Evolutionary conservation across 2,113 vertebrate species (phyloP).

Genomic region (Calidris pugnax): DNA sequence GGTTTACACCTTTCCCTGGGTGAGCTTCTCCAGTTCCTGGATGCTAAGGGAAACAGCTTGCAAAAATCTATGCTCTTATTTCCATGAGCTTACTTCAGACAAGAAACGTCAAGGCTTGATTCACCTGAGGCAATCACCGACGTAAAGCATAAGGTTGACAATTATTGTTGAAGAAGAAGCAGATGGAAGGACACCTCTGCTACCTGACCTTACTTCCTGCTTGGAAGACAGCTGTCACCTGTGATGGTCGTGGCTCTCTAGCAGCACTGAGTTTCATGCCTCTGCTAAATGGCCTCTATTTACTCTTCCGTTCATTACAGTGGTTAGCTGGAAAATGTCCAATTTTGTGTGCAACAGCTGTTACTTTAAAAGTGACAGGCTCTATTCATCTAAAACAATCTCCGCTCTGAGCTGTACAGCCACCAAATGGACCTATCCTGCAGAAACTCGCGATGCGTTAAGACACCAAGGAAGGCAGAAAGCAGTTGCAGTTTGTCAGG

Average conservation of each 20-base stretch:
- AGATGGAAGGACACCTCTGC: slow-evolving; percentile 1
- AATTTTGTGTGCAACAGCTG: slow-evolving; percentile 47
- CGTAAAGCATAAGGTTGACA: slow-evolving; percentile 12
- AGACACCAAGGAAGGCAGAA: not conserved
- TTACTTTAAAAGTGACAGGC: slow-evolving; percentile 49
- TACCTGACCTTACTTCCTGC: not conserved
- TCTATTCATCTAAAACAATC: slow-evolving; percentile 32
- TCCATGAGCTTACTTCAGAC: not conserved
- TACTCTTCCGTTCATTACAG: not conserved
- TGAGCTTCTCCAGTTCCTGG: not conserved
- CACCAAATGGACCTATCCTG: not conserved
- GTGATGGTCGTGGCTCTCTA: not conserved
- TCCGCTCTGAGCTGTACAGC: not conserved
- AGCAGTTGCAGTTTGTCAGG: not conserved
- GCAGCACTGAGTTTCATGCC: not conserved
- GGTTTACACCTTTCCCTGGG: not conserved
- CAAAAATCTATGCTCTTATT: not conserved
- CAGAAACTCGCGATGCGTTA: not conserved
- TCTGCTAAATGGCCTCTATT: slow-evolving; percentile 36
- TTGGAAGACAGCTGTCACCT: slow-evolving; percentile 35
- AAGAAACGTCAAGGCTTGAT: not conserved
- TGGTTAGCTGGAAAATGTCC: slow-evolving; percentile 43
- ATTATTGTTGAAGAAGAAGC: not conserved
- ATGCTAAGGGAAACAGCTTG: not conserved
- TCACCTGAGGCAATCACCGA: not conserved